phyloP scores from a whole-genome alignment of 2,888 invertebrate genomes.

The Perizoma affinitatum region DNA sequence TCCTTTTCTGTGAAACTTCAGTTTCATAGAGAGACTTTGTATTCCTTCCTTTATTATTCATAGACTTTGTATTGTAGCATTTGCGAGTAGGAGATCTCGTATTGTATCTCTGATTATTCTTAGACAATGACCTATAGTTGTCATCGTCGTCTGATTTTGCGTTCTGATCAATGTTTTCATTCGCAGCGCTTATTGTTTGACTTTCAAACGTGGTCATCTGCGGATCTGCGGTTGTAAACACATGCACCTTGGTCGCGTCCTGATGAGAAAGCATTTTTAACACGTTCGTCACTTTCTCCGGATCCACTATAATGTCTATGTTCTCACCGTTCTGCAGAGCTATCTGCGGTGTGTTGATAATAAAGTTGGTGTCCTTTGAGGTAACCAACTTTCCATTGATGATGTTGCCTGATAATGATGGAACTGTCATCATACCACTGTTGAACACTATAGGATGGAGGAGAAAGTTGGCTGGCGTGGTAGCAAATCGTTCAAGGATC shows the following conservation, averaged over 20 bases:
- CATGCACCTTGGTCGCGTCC: not conserved
- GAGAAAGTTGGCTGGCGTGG: not conserved
- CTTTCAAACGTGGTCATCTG: too few species aligned
- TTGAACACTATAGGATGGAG: conserved; percentile 31
- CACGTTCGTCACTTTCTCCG: not conserved
- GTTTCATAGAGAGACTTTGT: too few species aligned
- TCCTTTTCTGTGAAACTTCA: too few species aligned
- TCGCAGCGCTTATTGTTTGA: not conserved
- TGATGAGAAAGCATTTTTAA: conserved; percentile 11
- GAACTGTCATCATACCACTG: conserved; percentile 17
- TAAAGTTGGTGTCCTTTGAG: not conserved
- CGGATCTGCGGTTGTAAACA: not conserved
- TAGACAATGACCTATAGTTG: too few species aligned
- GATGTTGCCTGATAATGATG: conserved; percentile 20
- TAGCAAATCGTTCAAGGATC: not conserved
- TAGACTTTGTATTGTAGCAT: too few species aligned
- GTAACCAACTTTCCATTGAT: conserved; percentile 17
- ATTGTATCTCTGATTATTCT: too few species aligned
- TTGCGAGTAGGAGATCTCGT: too few species aligned
- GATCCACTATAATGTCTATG: conserved; percentile 15
- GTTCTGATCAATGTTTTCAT: too few species aligned
- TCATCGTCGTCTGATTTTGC: too few species aligned
- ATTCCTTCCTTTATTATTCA: too few species aligned
- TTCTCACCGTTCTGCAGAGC: conserved; percentile 10
- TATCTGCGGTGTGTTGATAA: conserved; percentile 10